Percentiles rank a stretch among this genome's conserved stretches.
Evolutionary conservation across 2,797 vertebrate species (phyloP).

Genomic region (Australoheros facetus): DNA sequence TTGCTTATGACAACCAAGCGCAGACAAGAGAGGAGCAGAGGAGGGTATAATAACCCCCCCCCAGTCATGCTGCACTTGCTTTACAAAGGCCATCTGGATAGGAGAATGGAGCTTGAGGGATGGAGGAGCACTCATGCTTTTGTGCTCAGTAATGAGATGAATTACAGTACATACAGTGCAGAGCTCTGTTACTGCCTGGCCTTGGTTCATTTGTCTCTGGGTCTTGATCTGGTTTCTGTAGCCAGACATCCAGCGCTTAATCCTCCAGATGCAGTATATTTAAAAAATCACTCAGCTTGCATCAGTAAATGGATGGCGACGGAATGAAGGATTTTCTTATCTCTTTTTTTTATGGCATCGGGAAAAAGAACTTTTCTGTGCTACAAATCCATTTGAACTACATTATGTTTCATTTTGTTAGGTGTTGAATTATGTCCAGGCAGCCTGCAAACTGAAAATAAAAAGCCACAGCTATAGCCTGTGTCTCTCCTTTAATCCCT

Average conservation of each 20-base stretch:
- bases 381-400: constrained; percentile 25
- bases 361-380: background rate
- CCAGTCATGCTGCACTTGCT: constrained; percentile 42
- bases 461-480: background rate
- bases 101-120: constrained; percentile 57
- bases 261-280: constrained; percentile 41
- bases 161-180: constrained; percentile 54
- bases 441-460: background rate
- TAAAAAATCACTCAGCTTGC: constrained; percentile 37
- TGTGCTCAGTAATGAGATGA: constrained; percentile 67
- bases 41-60: constrained; percentile 44
- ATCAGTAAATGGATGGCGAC: constrained; percentile 27
- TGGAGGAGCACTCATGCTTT: constrained; percentile 49
- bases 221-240: constrained; percentile 41
- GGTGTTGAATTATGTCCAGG: constrained; percentile 15
- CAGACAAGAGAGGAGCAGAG: constrained; percentile 35
- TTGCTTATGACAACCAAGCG: constrained; percentile 21
- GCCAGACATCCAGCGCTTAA: constrained; percentile 42
- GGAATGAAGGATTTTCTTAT: constrained; percentile 1
- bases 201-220: constrained; percentile 54
- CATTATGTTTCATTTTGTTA: constrained; percentile 28
- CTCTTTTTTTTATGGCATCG: constrained; percentile 14
- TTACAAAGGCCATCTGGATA: constrained; percentile 62
- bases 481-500: background rate
- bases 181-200: constrained; percentile 40